Evolutionary conservation across 37 sponge, comb jelly and placozoan genomes (phyloP).

Genomic region (Ianthella basta): DNA sequence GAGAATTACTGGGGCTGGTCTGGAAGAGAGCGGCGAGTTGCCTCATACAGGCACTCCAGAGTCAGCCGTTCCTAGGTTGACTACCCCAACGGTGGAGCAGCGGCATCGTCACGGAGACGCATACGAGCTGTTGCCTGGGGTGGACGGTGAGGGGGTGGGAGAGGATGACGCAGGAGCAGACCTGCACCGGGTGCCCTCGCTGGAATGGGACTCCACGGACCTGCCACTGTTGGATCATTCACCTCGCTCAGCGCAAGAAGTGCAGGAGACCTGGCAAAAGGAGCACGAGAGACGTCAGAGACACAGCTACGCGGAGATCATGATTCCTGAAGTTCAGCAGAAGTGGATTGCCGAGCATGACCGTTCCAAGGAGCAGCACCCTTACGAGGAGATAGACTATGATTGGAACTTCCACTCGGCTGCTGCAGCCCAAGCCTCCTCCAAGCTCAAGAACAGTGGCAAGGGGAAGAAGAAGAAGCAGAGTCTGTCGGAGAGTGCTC

Average conservation of each 20-base stretch:
- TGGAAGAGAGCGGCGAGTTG: too few relatives aligned
- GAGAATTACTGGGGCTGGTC: too few relatives aligned
- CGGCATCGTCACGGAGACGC: too few relatives aligned
- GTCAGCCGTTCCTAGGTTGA: too few relatives aligned
- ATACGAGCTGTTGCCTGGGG: too few relatives aligned
- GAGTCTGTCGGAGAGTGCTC: too few relatives aligned
- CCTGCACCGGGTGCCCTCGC: not conserved
- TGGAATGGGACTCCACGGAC: conserved; percentile 18
- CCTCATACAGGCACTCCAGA: too few relatives aligned
- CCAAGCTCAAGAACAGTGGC: too few relatives aligned
- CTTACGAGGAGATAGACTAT: conserved; percentile 12
- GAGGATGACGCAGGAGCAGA: too few relatives aligned
- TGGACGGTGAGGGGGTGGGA: too few relatives aligned
- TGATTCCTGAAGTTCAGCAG: conserved; percentile 9
- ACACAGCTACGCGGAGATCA: not conserved
- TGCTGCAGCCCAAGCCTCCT: too few relatives aligned
- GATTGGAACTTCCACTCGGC: not conserved
- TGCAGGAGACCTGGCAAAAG: conserved; percentile 14
- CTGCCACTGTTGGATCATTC: not conserved
- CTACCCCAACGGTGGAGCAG: too few relatives aligned
- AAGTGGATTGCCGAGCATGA: conserved; percentile 28
- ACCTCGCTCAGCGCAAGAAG: not conserved
- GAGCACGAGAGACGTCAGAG: not conserved
- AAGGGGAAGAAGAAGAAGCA: not conserved
- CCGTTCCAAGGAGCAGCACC: not conserved